Base-by-base conservation (phyloP, 2,797 vertebrate species). In the Distichodus sexfasciatus region DNA sequence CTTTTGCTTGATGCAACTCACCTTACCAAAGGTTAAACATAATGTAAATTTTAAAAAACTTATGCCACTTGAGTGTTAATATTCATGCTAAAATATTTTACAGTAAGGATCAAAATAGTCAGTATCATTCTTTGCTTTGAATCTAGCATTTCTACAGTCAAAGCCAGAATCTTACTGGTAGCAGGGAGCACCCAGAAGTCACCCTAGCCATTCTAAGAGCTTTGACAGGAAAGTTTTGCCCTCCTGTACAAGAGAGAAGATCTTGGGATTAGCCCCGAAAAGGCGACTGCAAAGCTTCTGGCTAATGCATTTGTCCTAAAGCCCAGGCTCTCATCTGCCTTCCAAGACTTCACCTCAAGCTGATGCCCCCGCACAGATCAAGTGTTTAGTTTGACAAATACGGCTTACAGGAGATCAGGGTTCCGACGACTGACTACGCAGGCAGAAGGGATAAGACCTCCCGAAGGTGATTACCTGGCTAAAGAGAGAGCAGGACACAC, bases 391-490 rank as follows among this genome's bases (percentile, higher is more conserved):
- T 88, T 88, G 90, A 89, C 91, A 91, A 93, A 89, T 82, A 85
- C 75, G 81, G 87, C 91, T 94, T 91, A 91, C 74, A 14, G 3
- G 81, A 83, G 82, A 81, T 86, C 86, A 83, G 72, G 75, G 81
- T 35, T 66, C 78, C 67, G 76, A 79, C 79, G 78, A 79, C 58
- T 24, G 74, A 71, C 81, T 82, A 78, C 76, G 82, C 79, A 84
- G 79, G 81, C 77, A 76, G 79, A 82, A 62, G 79, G 84, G 76
- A 79, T 78, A 81, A 86, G 84, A 86, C 81, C 79, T 82, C 72
- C 71, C 76, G 80, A 77, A 83, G 91, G 91, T 92, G 93, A 95
- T 95, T 95, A 93, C 88, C 87, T 87, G 88, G 75, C 90, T 91
- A 90, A 91, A 91, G 89, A 90, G 90, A 90, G 89, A 88, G 86